Conservation (phyloP, 1,140 invertebrate species). For the Brachionus koreanus region DNA sequence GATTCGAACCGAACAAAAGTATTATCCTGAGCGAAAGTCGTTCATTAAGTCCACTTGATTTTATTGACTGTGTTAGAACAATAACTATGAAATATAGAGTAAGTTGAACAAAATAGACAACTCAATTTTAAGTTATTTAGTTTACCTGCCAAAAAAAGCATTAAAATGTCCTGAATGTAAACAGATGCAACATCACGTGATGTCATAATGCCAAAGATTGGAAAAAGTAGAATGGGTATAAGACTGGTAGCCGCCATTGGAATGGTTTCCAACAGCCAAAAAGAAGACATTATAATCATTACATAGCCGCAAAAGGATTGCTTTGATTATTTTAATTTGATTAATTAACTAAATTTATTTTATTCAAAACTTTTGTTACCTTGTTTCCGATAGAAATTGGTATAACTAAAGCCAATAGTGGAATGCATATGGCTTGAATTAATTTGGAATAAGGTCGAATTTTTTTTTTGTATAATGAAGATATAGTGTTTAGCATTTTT, state of each 20-base stretch:
- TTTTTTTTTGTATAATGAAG: neutral
- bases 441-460: neutral
- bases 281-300: slow-evolving; percentile 44
- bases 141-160: slow-evolving; percentile 71
- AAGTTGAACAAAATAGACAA: neutral
- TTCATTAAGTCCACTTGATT: neutral
- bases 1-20: neutral
- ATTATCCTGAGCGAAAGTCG: neutral
- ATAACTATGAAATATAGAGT: neutral
- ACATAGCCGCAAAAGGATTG: slow-evolving; percentile 26
- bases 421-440: slow-evolving; percentile 17
- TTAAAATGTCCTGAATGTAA: slow-evolving; percentile 68
- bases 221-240: slow-evolving; percentile 59
- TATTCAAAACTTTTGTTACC: neutral
- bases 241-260: slow-evolving; percentile 60
- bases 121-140: slow-evolving; percentile 57
- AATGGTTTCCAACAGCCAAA: slow-evolving; percentile 60
- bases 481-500: neutral
- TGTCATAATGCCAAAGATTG: slow-evolving; percentile 54
- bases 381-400: neutral
- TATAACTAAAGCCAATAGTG: neutral
- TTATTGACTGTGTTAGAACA: neutral
- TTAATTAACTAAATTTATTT: neutral
- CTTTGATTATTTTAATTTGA: neutral
- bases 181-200: slow-evolving; percentile 50